phyloP scores from a whole-genome alignment of 2,113 vertebrate species.

The Cyprinus carpio region DNA sequence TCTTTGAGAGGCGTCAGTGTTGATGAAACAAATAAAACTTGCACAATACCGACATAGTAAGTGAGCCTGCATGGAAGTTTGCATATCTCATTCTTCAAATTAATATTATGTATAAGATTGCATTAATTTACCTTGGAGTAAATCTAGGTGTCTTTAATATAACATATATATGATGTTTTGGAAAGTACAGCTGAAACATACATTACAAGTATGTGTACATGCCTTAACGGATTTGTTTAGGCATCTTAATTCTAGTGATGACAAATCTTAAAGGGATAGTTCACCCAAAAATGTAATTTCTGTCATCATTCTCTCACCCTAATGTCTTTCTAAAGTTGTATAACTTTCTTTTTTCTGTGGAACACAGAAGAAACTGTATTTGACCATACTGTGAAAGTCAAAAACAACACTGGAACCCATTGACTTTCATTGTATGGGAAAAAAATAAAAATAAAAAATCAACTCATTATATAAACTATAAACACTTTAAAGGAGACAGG shows the following conservation, averaged over 20 bases:
- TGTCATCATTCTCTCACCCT: no score
- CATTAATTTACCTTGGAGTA: background rate
- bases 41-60: background rate
- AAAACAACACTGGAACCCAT: background rate
- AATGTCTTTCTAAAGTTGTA: background rate
- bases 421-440: background rate
- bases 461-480: no score
- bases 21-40: background rate
- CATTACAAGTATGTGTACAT: background rate
- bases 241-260: background rate
- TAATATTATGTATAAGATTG: background rate
- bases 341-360: background rate
- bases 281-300: no score
- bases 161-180: background rate
- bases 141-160: background rate
- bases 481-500: no score
- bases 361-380: background rate
- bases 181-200: background rate
- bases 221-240: background rate
- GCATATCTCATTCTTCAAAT: background rate
- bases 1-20: background rate
- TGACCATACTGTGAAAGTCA: background rate
- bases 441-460: no score
- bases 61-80: background rate
- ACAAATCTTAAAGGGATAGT: background rate